Percentiles rank a stretch among this genome's conserved stretches.
These are phyloP conservation scores for Hemitrygon akajei DNA, from an alignment of 2,797 vertebrate species.

Conservation along the genomic window DNA sequence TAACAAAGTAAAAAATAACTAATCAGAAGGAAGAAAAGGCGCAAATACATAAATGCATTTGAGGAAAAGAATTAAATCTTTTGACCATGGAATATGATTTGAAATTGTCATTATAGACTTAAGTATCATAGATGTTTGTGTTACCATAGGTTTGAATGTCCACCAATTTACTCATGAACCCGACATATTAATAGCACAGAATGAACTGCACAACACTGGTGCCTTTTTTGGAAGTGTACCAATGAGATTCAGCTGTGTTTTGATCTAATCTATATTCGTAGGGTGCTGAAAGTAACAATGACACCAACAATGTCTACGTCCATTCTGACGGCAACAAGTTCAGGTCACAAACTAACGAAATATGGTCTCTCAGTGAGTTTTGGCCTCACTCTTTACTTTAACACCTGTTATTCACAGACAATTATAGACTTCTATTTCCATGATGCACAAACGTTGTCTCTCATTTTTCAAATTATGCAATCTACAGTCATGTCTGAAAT, in stretches of 20 bases:
- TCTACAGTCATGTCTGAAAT: neutral
- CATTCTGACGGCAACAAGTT: neutral
- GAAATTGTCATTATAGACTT: neutral
- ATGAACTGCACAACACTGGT: neutral
- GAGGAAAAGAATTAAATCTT: neutral
- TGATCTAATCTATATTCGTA: slow-evolving; percentile 14
- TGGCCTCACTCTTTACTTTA: slow-evolving; percentile 3
- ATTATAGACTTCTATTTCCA: slow-evolving; percentile 49
- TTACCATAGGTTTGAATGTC: neutral
- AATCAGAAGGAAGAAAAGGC: neutral
- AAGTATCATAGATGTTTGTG: neutral
- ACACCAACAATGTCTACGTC: neutral
- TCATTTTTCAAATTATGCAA: slow-evolving; percentile 32
- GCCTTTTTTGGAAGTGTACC: slow-evolving; percentile 31
- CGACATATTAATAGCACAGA: slow-evolving; percentile 17
- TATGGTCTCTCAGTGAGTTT: neutral
- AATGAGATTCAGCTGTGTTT: neutral
- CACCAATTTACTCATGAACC: slow-evolving; percentile 13
- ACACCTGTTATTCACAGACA: slow-evolving; percentile 49
- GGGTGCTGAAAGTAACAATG: neutral
- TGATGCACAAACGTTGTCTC: slow-evolving; percentile 43
- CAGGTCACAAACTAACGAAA: neutral
- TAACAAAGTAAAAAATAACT: neutral
- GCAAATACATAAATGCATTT: neutral
- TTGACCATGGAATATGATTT: neutral